These are phyloP conservation scores for Ceratothoa steindachneri DNA, from an alignment of 2,888 invertebrate species.

Conservation along the genomic window DNA sequence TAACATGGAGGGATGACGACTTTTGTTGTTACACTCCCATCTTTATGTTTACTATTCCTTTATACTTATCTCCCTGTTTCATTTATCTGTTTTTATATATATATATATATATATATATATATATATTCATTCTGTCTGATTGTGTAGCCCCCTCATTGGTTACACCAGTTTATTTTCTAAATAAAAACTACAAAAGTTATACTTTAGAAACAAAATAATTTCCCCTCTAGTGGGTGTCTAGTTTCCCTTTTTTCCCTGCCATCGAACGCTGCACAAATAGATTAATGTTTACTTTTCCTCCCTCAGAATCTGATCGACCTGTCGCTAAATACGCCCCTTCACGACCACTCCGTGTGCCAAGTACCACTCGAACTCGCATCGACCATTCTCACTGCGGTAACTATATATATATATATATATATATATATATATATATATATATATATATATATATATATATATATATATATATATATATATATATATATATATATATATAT, in stretches of 20 bases:
- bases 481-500: not conserved
- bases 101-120: slow-evolving; percentile 30
- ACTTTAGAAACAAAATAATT: too few relatives aligned
- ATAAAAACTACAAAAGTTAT: too few relatives aligned
- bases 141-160: too few relatives aligned
- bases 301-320: slow-evolving; percentile 61
- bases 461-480: not conserved
- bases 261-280: too few relatives aligned
- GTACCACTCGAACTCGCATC: slow-evolving; percentile 70
- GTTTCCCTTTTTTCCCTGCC: too few relatives aligned
- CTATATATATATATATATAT: slow-evolving; percentile 10
- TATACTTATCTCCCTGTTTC: not conserved
- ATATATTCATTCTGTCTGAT: slow-evolving; percentile 32
- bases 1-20: too few relatives aligned
- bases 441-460: not conserved
- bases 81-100: slow-evolving; percentile 9
- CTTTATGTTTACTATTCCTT: not conserved
- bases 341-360: slow-evolving; percentile 70
- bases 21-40: too few relatives aligned
- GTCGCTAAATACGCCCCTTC: slow-evolving; percentile 68
- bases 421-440: slow-evolving; percentile 17
- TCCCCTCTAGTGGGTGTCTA: too few relatives aligned
- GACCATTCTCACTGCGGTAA: slow-evolving; percentile 61
- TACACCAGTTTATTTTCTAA: too few relatives aligned
- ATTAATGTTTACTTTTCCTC: not conserved